Base-by-base conservation (phyloP, 2,113 vertebrate species). In the Lethenteron camtschaticum region DNA sequence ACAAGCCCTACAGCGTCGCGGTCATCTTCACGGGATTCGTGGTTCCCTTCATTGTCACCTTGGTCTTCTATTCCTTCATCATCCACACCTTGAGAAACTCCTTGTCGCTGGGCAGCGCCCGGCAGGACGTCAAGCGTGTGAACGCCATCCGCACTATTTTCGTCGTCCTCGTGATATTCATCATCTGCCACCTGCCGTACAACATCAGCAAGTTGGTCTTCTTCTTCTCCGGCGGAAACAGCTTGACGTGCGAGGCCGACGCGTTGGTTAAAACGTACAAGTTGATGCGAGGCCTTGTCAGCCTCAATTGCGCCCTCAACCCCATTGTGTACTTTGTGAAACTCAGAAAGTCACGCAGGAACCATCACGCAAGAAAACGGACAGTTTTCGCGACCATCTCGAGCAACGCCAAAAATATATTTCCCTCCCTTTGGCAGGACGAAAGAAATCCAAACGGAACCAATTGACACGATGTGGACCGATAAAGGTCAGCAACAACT, bases 61-160 rank as follows among this genome's bases (percentile, higher is more conserved):
- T 96, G 70, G 66, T 87, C 66, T 96, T 89, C 74, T 88, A 95
- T 3, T 82, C 81, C 63, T 79, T 92, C 8, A 99, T 96, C 87
- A 81, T 87, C 0, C 78, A 78, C 73, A 83, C 82, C 70, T 81
- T 99, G 71, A 80, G 88, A 1, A 76, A 81, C 75, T 82, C 87
- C 0, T 16, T n/a, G 9, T 66, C 63, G 24, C 78, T 81, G 0
- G 74, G 78, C 0, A 82, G 82, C 0, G 79, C 79, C 1, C 63
- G 77, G 2, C 78, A 77, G 9, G 78, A 83, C 8, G 80, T 79
- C 0, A 84, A 82, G 76, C 94, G 89, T 72, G 84, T 85, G 80
- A 96, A 91, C 75, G 94, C 94, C 0, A 85, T 96, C 68, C 91
- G 87, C 83, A 96, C 88, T 84, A 90, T 99, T 4, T 76, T 90